Evolutionary conservation across 2,797 vertebrate species (phyloP).

Genomic region (Triplophysa yarkandensis): DNA sequence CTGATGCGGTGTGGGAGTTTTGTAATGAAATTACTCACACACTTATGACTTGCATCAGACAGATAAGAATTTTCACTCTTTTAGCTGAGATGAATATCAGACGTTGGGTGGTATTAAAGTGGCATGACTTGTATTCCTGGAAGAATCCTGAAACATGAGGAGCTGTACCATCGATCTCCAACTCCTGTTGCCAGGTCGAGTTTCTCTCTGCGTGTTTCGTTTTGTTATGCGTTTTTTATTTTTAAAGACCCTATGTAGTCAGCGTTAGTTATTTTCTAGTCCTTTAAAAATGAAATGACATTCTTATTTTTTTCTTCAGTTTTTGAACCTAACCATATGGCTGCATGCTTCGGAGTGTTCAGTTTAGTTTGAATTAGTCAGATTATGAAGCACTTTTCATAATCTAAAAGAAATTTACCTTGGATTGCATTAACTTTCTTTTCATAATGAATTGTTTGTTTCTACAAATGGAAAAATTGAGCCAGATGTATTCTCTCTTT

Average conservation of each 20-base stretch:
- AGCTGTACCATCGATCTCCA: constrained; percentile 57
- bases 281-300: background rate
- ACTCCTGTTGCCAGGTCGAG: constrained; percentile 23
- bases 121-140: constrained; percentile 59
- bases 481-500: background rate
- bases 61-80: background rate
- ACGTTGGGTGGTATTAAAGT: constrained; percentile 48
- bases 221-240: background rate
- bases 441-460: background rate
- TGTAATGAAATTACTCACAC: constrained; percentile 14
- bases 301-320: background rate
- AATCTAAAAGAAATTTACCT: background rate
- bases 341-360: no score
- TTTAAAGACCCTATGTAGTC: background rate
- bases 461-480: background rate
- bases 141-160: constrained; percentile 67
- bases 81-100: constrained; percentile 42
- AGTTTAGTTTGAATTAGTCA: no score
- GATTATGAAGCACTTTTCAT: background rate
- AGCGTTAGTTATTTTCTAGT: background rate
- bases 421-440: background rate
- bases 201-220: constrained; percentile 9
- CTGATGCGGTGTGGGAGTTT: constrained; percentile 16
- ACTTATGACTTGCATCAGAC: constrained; percentile 4
- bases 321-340: no score